Conservation (phyloP, 2,113 vertebrate genomes). For the Gila orcuttii region DNA sequence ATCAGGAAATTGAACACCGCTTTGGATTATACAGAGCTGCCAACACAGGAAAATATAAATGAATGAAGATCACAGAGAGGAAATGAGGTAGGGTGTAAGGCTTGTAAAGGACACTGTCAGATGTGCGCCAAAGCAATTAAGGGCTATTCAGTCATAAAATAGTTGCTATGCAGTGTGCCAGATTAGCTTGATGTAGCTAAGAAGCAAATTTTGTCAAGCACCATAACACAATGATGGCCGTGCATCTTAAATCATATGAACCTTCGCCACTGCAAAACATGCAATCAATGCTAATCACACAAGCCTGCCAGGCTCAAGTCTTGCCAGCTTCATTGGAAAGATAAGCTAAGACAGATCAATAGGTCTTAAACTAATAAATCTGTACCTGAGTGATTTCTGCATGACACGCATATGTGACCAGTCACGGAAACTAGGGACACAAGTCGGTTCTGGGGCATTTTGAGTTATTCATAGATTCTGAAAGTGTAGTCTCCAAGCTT, state of each 20-base stretch:
- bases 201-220: neutral
- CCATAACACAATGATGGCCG: neutral
- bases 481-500: no score
- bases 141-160: conserved; percentile 16
- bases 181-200: conserved; percentile 20
- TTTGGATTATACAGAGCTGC: conserved; percentile 5
- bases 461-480: no score
- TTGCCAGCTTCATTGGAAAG: neutral
- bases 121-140: conserved; percentile 37
- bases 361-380: conserved; percentile 19
- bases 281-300: conserved; percentile 32
- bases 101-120: conserved; percentile 28
- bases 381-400: neutral
- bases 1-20: conserved; percentile 39
- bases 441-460: no score
- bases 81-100: conserved; percentile 33
- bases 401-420: no score
- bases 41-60: conserved; percentile 45
- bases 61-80: conserved; percentile 41
- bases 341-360: conserved; percentile 7
- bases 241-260: conserved; percentile 10
- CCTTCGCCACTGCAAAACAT: conserved; percentile 2
- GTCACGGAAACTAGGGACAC: no score
- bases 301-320: neutral
- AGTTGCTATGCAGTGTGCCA: conserved; percentile 29